Percentiles rank a stretch among this genome's conserved stretches.
These are phyloP conservation scores for Saccopteryx leptura DNA, from an alignment of 2,113 vertebrate species.

Conservation along the genomic window DNA sequence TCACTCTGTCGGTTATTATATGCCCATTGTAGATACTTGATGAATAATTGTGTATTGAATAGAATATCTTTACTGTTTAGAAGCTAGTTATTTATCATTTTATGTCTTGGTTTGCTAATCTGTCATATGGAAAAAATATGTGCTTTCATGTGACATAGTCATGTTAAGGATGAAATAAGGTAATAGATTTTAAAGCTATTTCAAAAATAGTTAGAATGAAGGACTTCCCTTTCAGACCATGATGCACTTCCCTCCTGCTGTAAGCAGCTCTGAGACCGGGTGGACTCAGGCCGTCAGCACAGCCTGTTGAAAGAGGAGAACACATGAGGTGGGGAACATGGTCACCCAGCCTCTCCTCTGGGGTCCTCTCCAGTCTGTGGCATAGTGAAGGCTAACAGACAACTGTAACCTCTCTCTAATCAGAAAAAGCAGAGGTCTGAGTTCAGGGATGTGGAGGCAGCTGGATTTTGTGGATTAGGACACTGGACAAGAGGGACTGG, in stretches of 20 bases:
- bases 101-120: conserved; percentile 52
- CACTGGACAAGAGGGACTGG: not conserved
- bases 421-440: not conserved
- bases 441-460: not conserved
- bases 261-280: not conserved
- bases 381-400: not conserved
- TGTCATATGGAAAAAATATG: not conserved
- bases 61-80: not conserved
- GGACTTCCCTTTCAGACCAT: not conserved
- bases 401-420: not conserved
- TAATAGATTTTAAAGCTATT: conserved; percentile 40
- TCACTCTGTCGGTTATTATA: not conserved
- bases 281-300: not conserved
- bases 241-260: not conserved
- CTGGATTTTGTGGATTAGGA: not conserved
- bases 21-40: not conserved
- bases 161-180: conserved; percentile 37
- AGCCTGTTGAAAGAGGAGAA: not conserved
- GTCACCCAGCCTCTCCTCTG: not conserved
- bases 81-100: conserved; percentile 42
- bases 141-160: not conserved
- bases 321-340: not conserved
- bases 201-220: conserved; percentile 32
- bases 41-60: conserved; percentile 19
- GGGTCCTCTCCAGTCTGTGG: not conserved